Evolutionary conservation across 1,140 invertebrate genomes (phyloP), one percentile per base, ranked within the genome.

Genomic region (Sitobion miscanthi): DNA sequence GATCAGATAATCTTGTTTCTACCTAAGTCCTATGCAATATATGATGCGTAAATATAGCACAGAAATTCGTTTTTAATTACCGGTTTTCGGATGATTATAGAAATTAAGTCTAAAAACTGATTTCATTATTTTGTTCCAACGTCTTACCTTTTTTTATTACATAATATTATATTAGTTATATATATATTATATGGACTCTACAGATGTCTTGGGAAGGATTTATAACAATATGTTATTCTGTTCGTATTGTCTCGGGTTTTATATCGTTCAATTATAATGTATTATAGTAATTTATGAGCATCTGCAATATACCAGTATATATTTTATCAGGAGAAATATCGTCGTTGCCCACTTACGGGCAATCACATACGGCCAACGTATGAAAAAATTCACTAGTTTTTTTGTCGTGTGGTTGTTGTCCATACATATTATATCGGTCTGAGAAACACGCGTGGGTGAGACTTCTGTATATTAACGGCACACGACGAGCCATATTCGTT

Each of bases 251-350:
- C 82, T 83, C 38, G 82, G 62, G 17, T 82, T 82, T 38, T 82
- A 82, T 85, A 85, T 85, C 83, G 35, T 85, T 85, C 83, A 85
- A 85, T 85, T 85, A 42, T n/a, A 77, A 77, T 77, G 62, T 85
- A 85, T 42, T 8, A 21, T 42, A 25, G 83, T 85, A 25, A 85
- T 42, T 85, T 85, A 85, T 85, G 23, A 85, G 23, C 83, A 85
- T 42, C 38, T 85, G 23, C 23, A 25, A 45, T 23, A 45, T 23
- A 85, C 38, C 38, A 3, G 35, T 42, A 83, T 38, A 85, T 85
- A 38, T 38, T 38, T 85, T 85, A 85, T 85, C 83, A 5, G 23
- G 23, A 85, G 23, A 85, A 42, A 45, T 85, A 85, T 85, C 83
- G 9, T 25, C 1, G 21, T 85, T 85, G 83, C 3, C 42, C 62